phyloP scores from a whole-genome alignment of 1,140 invertebrate species.

The Philopotamus ludificatus region DNA sequence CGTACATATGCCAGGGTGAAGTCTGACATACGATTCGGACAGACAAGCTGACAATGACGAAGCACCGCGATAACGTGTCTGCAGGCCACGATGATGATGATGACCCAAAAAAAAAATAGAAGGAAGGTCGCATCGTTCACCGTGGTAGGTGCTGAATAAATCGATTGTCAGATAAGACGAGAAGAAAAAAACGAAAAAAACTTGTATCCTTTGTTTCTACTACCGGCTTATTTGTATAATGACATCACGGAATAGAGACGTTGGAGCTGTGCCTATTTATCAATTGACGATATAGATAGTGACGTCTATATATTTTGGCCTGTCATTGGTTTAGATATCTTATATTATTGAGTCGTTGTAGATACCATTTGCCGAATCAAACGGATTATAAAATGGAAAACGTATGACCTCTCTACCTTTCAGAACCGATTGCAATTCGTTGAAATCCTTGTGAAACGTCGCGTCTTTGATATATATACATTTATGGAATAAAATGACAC shows the following conservation, averaged over 20 bases:
- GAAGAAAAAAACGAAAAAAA: conserved; percentile 14
- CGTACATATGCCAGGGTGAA: no score
- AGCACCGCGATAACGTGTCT: conserved; percentile 19
- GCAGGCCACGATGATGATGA: conserved; percentile 13
- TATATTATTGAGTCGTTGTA: no score
- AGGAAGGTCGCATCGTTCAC: neutral
- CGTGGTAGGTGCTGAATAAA: conserved; percentile 25
- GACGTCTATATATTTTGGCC: no score
- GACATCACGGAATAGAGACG: conserved; percentile 27
- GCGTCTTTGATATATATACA: no score
- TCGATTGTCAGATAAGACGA: conserved; percentile 23
- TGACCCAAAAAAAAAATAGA: conserved; percentile 13
- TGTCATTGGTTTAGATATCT: no score
- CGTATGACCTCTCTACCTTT: no score
- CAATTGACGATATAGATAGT: no score
- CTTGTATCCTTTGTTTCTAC: conserved; percentile 26
- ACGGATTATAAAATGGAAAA: no score
- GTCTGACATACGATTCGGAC: neutral
- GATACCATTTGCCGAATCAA: no score
- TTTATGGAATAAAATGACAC: no score
- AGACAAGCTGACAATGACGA: conserved; percentile 28
- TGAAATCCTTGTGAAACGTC: no score
- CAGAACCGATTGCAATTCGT: no score
- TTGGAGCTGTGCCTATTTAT: conserved; percentile 13
- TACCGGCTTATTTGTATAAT: conserved; percentile 28